These are phyloP conservation scores for Drosophila meridiana DNA, from an alignment of 2,888 invertebrate genomes.

Conservation along the genomic window DNA sequence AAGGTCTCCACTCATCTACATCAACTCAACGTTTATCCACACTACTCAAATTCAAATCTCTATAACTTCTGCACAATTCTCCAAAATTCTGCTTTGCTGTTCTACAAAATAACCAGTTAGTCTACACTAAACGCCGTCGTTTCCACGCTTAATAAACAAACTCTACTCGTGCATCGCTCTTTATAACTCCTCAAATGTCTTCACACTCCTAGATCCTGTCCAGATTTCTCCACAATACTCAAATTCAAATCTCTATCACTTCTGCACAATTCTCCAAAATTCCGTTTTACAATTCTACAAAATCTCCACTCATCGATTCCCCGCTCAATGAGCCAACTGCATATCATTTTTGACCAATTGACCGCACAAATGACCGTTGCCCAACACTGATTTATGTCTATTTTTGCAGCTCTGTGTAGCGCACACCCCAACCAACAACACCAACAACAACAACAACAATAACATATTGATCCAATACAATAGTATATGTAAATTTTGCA, in stretches of 20 bases:
- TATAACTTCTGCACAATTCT: too few relatives aligned
- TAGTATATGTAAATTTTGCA: slow-evolving; percentile 59
- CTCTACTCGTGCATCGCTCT: too few relatives aligned
- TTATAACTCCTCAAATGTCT: neutral
- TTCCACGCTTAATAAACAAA: too few relatives aligned
- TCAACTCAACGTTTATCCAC: too few relatives aligned
- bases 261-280: neutral
- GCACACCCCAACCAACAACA: slow-evolving; percentile 3
- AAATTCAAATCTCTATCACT: neutral
- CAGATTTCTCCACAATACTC: neutral
- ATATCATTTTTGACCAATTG: slow-evolving; percentile 27
- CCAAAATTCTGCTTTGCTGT: too few relatives aligned
- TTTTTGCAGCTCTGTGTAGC: slow-evolving; percentile 13
- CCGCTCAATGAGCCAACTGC: neutral
- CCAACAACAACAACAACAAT: slow-evolving; percentile 15
- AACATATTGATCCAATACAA: slow-evolving; percentile 60
- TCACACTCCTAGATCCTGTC: neutral
- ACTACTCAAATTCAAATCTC: too few relatives aligned
- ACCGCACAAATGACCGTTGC: slow-evolving; percentile 25
- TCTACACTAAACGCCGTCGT: too few relatives aligned
- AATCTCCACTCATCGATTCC: neutral
- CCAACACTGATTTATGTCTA: slow-evolving; percentile 35
- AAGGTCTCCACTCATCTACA: too few relatives aligned
- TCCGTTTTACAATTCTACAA: neutral
- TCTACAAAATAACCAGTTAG: too few relatives aligned